These are phyloP conservation scores for Columba guinea DNA, from an alignment of 2,797 vertebrate genomes.

Conservation along the genomic window DNA sequence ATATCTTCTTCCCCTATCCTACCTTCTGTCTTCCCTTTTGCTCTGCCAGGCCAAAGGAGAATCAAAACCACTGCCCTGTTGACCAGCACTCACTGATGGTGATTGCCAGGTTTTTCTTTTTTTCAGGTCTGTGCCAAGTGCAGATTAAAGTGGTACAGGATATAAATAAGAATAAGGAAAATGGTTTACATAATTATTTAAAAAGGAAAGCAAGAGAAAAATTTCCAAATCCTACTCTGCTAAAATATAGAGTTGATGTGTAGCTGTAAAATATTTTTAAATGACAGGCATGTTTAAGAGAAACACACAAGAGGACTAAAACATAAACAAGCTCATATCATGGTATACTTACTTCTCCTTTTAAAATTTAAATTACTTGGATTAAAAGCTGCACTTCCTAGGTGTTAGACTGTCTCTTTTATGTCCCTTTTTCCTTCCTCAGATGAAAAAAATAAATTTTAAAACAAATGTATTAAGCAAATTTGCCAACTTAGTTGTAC, in stretches of 20 bases:
- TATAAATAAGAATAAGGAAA: neutral
- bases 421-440: neutral
- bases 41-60: neutral
- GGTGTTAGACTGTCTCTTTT: neutral
- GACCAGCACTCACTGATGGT: neutral
- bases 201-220: neutral
- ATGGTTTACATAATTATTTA: neutral
- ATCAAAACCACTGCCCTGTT: neutral
- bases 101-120: neutral
- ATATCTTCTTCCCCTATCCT: neutral
- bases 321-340: neutral
- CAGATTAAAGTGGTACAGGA: neutral
- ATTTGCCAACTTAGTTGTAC: neutral
- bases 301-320: neutral
- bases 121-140: neutral
- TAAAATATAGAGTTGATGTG: neutral
- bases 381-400: neutral
- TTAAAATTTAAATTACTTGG: neutral
- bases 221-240: neutral
- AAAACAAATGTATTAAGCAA: neutral
- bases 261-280: neutral
- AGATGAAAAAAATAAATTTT: neutral
- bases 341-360: neutral
- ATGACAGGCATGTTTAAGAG: neutral
- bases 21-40: neutral